Evolutionary conservation across 2,113 vertebrate species (phyloP).

Genomic region (Brachypteracias leptosomus): DNA sequence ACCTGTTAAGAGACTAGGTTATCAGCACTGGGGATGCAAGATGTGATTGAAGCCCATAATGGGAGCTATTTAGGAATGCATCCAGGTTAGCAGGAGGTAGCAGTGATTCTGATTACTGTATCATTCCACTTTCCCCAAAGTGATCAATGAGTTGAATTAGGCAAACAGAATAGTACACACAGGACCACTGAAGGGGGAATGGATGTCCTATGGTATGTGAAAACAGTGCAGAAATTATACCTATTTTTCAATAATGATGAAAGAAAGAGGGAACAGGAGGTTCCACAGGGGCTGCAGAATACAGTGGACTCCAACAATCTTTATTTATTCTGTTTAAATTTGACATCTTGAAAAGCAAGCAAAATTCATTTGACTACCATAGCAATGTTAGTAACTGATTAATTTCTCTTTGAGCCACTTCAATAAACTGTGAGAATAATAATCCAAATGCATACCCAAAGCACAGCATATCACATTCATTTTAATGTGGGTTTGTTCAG

Average conservation of each 20-base stretch:
- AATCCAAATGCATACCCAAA: background rate
- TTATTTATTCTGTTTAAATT: conserved; percentile 33
- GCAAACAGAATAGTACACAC: background rate
- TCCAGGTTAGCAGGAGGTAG: conserved; percentile 59
- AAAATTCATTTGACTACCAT: background rate
- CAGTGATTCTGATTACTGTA: conserved; percentile 32
- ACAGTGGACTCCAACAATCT: background rate
- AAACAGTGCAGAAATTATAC: background rate
- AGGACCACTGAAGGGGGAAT: background rate
- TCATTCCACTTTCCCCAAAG: conserved; percentile 22
- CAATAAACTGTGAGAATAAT: background rate
- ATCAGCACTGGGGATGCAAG: conserved; percentile 43
- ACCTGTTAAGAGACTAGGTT: conserved; percentile 68
- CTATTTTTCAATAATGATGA: background rate
- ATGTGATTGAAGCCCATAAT: conserved; percentile 45
- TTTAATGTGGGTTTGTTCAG: background rate
- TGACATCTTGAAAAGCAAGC: background rate
- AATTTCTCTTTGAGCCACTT: background rate
- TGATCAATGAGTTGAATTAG: conserved; percentile 13
- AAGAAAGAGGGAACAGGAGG: background rate
- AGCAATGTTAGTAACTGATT: background rate
- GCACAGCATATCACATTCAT: background rate
- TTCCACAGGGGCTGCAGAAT: background rate
- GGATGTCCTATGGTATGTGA: background rate
- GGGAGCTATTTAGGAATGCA: conserved; percentile 59